Base-by-base conservation (phyloP, 1,140 invertebrate species). In the Sweltsa coloradensis region DNA sequence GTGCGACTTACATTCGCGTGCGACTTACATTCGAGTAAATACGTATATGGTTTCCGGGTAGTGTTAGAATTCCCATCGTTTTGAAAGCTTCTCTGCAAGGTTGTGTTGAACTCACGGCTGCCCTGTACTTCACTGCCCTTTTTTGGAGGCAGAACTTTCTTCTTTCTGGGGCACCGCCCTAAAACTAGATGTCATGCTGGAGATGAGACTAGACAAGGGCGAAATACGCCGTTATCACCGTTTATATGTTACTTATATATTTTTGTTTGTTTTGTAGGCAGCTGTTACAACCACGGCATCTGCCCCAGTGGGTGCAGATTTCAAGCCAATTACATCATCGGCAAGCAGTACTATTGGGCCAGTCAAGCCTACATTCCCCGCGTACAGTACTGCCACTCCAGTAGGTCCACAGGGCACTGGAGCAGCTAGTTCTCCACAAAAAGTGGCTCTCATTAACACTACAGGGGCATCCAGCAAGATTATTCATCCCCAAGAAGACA, bases 401-500 rank as follows among this genome's bases (percentile, higher is more conserved):
- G 41, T 31, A 41, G 62, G 50, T 51, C 62, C 47, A 59, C 61
- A 44, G 49, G 59, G 47, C 42, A 69, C 60, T 47, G 66, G 48
- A 53, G 71, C 57, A 31, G 5, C 41, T 9, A 48, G 51, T 23
- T 55, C 52, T 43, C 44, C 66, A 57, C 76, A 75, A 43, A 87
- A 78, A 71, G 75, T 79, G 25, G 76, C 78, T 51, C 73, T 85
- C 23, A 84, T 88, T 13, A 79, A 79, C 23, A 79, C 81, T 9
- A 85, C 85, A 47, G 83, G 86, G 45, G 81, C 87, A 22, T 81
- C 85, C 16, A 89, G 88, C 61, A 88, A 88, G 70, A 92, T 96
- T 43, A 83, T 96, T 57, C 93, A 97, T 67, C 93, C 92, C 21
- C 79, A 85, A 21, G 90, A 96, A 66, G 93, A 96, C 69, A 81